phyloP scores from a whole-genome alignment of 2,113 vertebrate genomes.

The Cyrtonyx montezumae region DNA sequence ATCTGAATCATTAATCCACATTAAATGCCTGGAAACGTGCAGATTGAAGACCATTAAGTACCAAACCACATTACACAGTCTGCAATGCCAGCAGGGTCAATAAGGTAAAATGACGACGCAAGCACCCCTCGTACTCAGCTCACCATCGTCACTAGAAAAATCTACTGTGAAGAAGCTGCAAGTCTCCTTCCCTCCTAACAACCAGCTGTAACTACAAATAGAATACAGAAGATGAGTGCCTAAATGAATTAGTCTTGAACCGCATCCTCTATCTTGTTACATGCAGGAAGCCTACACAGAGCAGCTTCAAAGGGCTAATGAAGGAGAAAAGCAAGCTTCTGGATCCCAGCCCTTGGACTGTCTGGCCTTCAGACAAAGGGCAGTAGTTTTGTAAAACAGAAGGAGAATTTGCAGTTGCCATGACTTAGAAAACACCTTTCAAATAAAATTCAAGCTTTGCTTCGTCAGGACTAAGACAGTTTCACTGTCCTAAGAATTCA shows the following conservation, averaged over 20 bases:
- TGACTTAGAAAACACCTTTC: neutral
- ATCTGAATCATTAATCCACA: neutral
- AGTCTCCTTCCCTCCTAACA: neutral
- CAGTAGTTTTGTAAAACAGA: neutral
- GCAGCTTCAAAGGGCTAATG: conserved; percentile 46
- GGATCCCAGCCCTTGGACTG: neutral
- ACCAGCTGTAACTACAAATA: conserved; percentile 44
- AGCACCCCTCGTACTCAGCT: neutral
- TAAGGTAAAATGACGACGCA: neutral
- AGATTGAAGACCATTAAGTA: neutral
- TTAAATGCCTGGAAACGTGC: neutral
- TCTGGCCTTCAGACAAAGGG: neutral
- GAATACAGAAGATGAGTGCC: conserved; percentile 50
- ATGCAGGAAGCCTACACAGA: conserved; percentile 44
- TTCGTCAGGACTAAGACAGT: neutral
- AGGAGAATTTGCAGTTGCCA: neutral
- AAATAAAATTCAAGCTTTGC: neutral
- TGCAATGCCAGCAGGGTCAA: neutral
- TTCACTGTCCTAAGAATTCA: neutral
- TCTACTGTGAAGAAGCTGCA: neutral
- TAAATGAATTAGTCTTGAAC: conserved; percentile 47
- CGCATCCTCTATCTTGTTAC: conserved; percentile 41
- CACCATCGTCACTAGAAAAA: neutral
- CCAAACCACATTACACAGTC: conserved; percentile 21
- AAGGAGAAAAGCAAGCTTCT: conserved; percentile 40